A percentile compares a stretch with the other conserved stretches of the same genome.
Conservation (phyloP, 53 echinoderm and acorn worm species). For the Antedon mediterranea region DNA sequence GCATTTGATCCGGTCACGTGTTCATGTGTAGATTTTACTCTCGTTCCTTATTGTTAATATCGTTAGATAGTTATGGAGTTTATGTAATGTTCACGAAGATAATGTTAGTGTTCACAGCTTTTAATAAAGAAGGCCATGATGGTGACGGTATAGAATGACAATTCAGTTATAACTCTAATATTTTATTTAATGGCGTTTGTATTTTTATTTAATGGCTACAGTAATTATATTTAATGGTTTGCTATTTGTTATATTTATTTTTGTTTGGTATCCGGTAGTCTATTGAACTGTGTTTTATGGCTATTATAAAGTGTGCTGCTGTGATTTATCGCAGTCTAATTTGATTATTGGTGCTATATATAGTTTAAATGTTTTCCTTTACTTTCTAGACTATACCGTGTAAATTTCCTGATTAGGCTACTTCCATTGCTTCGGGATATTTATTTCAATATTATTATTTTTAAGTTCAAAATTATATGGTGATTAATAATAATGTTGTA, state of each 20-base stretch:
- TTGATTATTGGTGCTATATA: not conserved
- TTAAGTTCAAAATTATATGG: too few species aligned
- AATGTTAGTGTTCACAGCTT: too few species aligned
- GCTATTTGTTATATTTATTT: not conserved
- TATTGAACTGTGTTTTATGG: not conserved
- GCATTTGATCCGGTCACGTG: not conserved
- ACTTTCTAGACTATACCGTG: too few species aligned
- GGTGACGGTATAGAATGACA: not conserved
- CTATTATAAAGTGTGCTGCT: not conserved
- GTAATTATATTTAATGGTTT: not conserved
- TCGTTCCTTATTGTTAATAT: not conserved
- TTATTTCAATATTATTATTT: too few species aligned
- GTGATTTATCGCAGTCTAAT: not conserved
- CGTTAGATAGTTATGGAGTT: too few species aligned
- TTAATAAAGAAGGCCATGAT: too few species aligned
- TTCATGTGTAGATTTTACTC: not conserved
- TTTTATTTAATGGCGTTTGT: not conserved
- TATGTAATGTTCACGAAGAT: too few species aligned
- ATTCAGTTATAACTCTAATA: not conserved
- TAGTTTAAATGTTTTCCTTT: not conserved
- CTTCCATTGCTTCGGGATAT: too few species aligned
- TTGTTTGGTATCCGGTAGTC: not conserved
- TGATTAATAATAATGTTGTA: too few species aligned
- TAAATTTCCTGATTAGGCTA: too few species aligned
- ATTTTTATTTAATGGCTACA: not conserved